phyloP scores from a whole-genome alignment of 2,797 vertebrate genomes.

The Lutra lutra region DNA sequence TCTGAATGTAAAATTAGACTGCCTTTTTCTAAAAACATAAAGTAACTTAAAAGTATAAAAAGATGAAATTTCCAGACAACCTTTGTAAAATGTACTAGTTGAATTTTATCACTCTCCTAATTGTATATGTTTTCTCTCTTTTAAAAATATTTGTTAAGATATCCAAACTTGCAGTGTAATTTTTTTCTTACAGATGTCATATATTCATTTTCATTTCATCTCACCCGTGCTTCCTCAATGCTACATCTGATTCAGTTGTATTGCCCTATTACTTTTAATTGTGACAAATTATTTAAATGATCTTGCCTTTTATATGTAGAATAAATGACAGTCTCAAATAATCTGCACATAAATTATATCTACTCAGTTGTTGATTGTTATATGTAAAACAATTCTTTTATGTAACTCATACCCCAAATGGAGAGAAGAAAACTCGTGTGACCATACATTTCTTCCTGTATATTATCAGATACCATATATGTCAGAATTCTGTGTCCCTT shows the following conservation, averaged over 20 bases:
- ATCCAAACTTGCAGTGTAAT: neutral
- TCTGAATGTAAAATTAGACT: constrained; percentile 27
- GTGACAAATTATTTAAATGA: neutral
- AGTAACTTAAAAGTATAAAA: constrained; percentile 31
- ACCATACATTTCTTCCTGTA: neutral
- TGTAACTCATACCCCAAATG: neutral
- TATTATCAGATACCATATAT: neutral
- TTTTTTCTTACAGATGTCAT: neutral
- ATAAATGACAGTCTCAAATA: neutral
- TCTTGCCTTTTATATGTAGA: neutral
- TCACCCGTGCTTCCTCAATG: neutral
- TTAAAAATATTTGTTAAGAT: neutral
- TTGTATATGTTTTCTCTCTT: neutral
- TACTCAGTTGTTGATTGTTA: neutral
- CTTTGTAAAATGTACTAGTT: neutral
- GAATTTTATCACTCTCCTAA: neutral
- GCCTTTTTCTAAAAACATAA: neutral
- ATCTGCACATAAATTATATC: neutral
- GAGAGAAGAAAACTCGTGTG: neutral
- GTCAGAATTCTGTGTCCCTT: neutral
- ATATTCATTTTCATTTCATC: neutral
- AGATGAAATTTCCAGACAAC: neutral
- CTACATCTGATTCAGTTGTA: neutral
- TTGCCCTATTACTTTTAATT: neutral
- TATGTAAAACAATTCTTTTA: neutral